These are phyloP conservation scores for Acipenser oxyrinchus DNA, from an alignment of 2,797 vertebrate genomes.

Conservation along the genomic window DNA sequence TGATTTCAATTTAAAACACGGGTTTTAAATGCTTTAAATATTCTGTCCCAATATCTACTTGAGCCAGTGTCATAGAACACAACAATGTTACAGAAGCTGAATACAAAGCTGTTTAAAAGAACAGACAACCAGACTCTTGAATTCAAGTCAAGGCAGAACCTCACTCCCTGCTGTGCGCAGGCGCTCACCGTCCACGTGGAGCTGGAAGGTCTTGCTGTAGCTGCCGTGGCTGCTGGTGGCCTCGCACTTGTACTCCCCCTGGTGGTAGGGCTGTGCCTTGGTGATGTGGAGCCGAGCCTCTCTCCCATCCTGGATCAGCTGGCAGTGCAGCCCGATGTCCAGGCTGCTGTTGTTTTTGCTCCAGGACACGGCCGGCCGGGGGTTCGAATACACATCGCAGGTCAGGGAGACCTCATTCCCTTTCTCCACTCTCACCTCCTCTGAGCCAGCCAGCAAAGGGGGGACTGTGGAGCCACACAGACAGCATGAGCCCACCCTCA, in stretches of 20 bases:
- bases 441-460: constrained; percentile 52
- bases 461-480: constrained; percentile 50
- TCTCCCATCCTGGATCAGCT: constrained; percentile 49
- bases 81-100: neutral
- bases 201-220: constrained; percentile 47
- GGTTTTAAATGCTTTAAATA: too few species aligned
- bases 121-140: too few species aligned
- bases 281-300: constrained; percentile 44
- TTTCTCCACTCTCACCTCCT: constrained; percentile 42
- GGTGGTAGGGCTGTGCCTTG: constrained; percentile 50
- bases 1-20: too few species aligned
- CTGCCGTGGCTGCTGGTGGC: constrained; percentile 33
- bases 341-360: constrained; percentile 43
- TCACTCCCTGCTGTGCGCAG: too few species aligned
- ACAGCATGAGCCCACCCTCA: neutral
- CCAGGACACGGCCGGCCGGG: constrained; percentile 66
- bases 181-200: constrained; percentile 65
- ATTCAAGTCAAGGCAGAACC: too few species aligned
- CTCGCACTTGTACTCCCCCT: constrained; percentile 63
- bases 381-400: constrained; percentile 71
- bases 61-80: neutral
- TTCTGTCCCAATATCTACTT: too few species aligned
- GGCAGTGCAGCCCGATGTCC: constrained; percentile 37
- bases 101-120: too few species aligned
- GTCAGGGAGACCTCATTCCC: constrained; percentile 37